Percentiles rank a stretch among this genome's conserved stretches.
Conservation (phyloP, 2,797 vertebrate genomes). For the Limnodromus scolopaceus region DNA sequence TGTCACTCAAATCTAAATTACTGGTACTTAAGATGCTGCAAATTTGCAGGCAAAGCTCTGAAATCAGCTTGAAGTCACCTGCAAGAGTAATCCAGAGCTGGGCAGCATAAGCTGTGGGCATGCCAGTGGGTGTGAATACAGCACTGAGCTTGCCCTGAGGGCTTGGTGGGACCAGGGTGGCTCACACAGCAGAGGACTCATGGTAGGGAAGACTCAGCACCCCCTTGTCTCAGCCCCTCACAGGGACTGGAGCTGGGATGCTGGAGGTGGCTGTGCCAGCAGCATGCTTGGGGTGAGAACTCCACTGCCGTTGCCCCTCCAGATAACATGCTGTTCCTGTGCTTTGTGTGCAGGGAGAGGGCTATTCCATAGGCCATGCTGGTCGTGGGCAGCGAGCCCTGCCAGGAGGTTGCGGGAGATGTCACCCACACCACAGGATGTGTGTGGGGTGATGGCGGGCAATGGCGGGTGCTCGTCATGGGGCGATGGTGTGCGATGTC, state of each 20-base stretch:
- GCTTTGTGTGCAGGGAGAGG: too few relatives aligned
- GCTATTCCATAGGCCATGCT: background rate
- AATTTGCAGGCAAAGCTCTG: background rate
- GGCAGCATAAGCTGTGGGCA: background rate
- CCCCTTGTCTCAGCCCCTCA: background rate
- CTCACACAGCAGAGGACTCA: fast-evolving
- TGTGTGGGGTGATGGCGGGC: fast-evolving
- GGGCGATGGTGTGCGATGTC: too few relatives aligned
- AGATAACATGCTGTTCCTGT: fast-evolving
- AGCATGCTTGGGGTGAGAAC: too few relatives aligned
- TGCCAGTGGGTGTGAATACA: fast-evolving
- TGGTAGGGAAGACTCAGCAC: background rate
- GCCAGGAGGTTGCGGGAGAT: fast-evolving
- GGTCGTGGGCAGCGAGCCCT: fast-evolving
- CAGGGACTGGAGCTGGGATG: background rate
- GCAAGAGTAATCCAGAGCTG: background rate
- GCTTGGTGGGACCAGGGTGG: background rate
- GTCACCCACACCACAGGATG: too few relatives aligned
- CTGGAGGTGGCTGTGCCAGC: background rate
- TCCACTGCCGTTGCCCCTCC: fast-evolving
- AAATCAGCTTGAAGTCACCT: background rate
- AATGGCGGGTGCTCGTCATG: background rate
- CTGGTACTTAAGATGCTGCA: background rate
- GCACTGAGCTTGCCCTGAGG: background rate
- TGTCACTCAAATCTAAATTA: background rate